A percentile compares a stretch with the other conserved stretches of the same genome.
Conservation (phyloP, 1,140 invertebrate species). For the Meloidogyne chitwoodi region DNA sequence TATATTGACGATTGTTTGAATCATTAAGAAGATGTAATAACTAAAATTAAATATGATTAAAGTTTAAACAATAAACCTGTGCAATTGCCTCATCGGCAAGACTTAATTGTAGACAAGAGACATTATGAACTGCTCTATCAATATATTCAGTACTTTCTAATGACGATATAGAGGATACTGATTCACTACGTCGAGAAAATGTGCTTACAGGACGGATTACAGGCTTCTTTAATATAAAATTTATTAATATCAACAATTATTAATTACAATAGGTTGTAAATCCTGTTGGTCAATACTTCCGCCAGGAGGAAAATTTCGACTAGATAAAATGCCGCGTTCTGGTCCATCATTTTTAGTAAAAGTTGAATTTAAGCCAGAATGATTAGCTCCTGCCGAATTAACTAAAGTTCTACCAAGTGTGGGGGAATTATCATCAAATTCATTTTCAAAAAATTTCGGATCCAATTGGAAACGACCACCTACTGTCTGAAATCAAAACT, state of each 20-base stretch:
- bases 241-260: background rate
- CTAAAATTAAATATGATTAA: conserved; percentile 2
- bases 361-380: background rate
- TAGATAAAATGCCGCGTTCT: background rate
- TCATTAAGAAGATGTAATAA: conserved; percentile 24
- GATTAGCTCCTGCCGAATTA: background rate
- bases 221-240: conserved; percentile 24
- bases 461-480: conserved; percentile 23
- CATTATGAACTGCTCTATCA: conserved; percentile 31
- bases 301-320: background rate
- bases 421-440: conserved; percentile 15
- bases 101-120: conserved; percentile 29
- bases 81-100: conserved; percentile 34
- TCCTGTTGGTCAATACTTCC: conserved; percentile 4
- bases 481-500: background rate
- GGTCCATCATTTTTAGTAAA: background rate
- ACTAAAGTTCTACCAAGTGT: background rate
- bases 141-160: conserved; percentile 33
- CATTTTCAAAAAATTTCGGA: conserved; percentile 28
- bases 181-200: conserved; percentile 32
- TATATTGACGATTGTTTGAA: conserved; percentile 14
- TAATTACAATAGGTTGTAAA: conserved; percentile 30
- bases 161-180: conserved; percentile 30
- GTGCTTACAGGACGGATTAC: conserved; percentile 23
- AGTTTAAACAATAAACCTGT: conserved; percentile 11